Percentiles rank a stretch among this genome's conserved stretches.
phyloP scores from a whole-genome alignment of 1,140 invertebrate genomes.

The Harpegnathos saltator region DNA sequence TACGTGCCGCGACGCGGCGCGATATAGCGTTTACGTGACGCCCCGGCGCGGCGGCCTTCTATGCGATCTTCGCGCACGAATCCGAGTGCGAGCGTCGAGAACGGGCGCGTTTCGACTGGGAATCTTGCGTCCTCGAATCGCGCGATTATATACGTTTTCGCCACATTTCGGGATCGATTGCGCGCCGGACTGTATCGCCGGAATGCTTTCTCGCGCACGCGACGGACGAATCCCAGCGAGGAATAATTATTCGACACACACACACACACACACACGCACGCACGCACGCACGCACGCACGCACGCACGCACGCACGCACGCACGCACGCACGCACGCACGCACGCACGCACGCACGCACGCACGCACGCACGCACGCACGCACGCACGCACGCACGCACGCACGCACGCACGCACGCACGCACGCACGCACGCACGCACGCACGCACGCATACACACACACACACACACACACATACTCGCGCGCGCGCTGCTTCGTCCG shows the following conservation, averaged over 20 bases:
- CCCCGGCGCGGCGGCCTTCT: constrained; percentile 43
- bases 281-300: too few relatives aligned
- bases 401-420: too few relatives aligned
- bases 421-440: too few relatives aligned
- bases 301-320: too few relatives aligned
- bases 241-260: background rate
- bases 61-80: constrained; percentile 45
- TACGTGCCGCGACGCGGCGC: constrained; percentile 46
- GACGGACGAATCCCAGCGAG: background rate
- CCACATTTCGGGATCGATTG: constrained; percentile 27
- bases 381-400: too few relatives aligned
- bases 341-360: too few relatives aligned
- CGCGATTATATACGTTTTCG: background rate
- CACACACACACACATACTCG: too few relatives aligned
- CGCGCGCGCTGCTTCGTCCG: too few relatives aligned
- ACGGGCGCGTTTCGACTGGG: background rate
- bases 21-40: constrained; percentile 62
- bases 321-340: too few relatives aligned
- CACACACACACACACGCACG: too few relatives aligned
- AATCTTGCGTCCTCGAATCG: background rate
- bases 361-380: too few relatives aligned
- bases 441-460: too few relatives aligned
- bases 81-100: background rate
- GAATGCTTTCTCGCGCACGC: background rate
- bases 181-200: background rate